These are phyloP conservation scores for Spondyliosoma cantharus DNA, from an alignment of 2,797 vertebrate species.

Conservation along the genomic window DNA sequence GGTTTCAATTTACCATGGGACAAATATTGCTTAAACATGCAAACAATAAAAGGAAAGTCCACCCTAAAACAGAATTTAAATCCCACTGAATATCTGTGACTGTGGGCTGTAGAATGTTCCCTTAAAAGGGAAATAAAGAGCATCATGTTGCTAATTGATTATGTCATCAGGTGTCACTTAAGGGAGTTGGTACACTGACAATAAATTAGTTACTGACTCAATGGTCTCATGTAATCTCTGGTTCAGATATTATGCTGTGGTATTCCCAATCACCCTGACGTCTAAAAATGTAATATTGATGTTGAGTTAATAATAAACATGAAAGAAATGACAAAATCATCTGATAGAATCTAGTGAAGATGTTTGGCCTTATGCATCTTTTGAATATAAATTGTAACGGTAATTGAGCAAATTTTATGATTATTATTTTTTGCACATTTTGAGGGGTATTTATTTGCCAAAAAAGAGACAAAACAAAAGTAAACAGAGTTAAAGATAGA, in stretches of 20 bases:
- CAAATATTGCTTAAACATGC: constrained; percentile 66
- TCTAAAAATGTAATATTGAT: too few relatives aligned
- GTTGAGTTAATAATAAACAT: too few relatives aligned
- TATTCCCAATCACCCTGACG: too few relatives aligned
- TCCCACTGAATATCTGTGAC: neutral
- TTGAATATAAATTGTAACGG: too few relatives aligned
- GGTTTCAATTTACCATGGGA: constrained; percentile 74
- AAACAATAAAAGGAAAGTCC: constrained; percentile 41
- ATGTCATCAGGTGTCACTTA: constrained; percentile 44
- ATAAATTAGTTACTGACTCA: constrained; percentile 25
- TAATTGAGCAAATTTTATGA: too few relatives aligned
- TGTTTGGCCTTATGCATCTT: too few relatives aligned
- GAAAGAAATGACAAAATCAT: too few relatives aligned
- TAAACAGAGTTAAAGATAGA: too few relatives aligned
- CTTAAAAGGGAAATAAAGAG: constrained; percentile 15
- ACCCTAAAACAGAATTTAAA: constrained; percentile 34
- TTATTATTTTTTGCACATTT: too few relatives aligned
- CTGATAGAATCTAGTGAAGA: too few relatives aligned
- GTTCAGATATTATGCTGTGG: neutral
- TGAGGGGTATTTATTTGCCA: too few relatives aligned
- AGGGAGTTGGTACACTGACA: constrained; percentile 36
- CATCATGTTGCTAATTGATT: constrained; percentile 27
- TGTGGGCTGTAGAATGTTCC: neutral
- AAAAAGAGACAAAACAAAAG: too few relatives aligned
- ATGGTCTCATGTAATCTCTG: constrained; percentile 5